Percentiles rank a stretch among this genome's conserved stretches.
Evolutionary conservation across 2,888 invertebrate species (phyloP).

Genomic region (Nasonia oneida): DNA sequence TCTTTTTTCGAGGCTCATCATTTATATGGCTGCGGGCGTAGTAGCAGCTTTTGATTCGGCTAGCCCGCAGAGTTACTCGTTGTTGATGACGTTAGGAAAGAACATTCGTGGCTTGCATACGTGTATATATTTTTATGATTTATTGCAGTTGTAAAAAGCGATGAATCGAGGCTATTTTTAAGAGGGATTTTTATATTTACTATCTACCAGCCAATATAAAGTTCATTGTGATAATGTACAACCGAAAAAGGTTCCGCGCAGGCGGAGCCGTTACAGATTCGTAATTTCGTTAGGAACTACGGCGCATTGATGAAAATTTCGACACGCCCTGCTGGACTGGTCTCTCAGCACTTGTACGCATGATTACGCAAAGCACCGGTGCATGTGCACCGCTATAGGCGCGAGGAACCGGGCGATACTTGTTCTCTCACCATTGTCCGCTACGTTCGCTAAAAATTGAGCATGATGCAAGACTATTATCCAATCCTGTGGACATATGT

Average conservation of each 20-base stretch:
- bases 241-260: neutral
- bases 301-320: conserved; percentile 35
- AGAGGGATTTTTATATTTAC: neutral
- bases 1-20: conserved; percentile 15
- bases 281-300: neutral
- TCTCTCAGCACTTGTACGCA: conserved; percentile 1
- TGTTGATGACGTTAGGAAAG: conserved; percentile 10
- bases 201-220: neutral
- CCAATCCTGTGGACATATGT: conserved; percentile 25
- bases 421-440: conserved; percentile 44
- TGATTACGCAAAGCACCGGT: conserved; percentile 32
- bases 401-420: neutral
- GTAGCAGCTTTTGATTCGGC: conserved; percentile 30
- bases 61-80: neutral
- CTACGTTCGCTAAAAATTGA: conserved; percentile 22
- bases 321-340: conserved; percentile 11
- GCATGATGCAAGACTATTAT: conserved; percentile 53
- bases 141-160: neutral
- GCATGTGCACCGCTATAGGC: neutral
- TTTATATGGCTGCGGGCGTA: conserved; percentile 11
- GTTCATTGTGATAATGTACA: neutral
- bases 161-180: neutral
- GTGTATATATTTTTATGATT: neutral
- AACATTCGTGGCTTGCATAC: no score
- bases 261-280: neutral